phyloP scores from a whole-genome alignment of 1,140 invertebrate genomes.

The Zaprionus davidi region DNA sequence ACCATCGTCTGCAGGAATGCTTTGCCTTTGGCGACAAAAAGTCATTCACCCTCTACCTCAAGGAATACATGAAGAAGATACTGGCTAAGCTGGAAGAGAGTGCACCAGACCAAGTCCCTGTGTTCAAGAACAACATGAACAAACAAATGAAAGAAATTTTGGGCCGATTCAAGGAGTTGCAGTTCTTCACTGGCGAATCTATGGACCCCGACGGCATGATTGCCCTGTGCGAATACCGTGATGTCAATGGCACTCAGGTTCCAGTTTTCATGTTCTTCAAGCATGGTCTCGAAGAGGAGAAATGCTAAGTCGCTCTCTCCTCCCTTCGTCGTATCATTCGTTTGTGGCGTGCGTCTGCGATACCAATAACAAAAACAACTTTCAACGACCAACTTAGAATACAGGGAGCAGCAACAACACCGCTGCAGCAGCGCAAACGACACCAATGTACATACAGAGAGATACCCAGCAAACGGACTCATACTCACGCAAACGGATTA shows the following conservation, averaged over 20 bases:
- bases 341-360: constrained; percentile 6
- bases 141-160: constrained; percentile 98
- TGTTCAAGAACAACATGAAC: constrained; percentile 96
- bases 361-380: constrained; percentile 20
- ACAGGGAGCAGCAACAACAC: constrained; percentile 3
- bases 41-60: constrained; percentile 95
- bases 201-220: constrained; percentile 97
- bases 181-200: constrained; percentile 97
- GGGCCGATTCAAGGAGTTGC: constrained; percentile 95
- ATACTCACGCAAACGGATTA: constrained; percentile 70
- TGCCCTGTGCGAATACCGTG: constrained; percentile 96
- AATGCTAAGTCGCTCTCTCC: constrained; percentile 88
- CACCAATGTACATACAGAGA: constrained; percentile 26
- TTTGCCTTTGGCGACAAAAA: constrained; percentile 94
- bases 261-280: constrained; percentile 98
- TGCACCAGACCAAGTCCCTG: constrained; percentile 92
- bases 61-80: constrained; percentile 98
- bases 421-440: constrained; percentile 1
- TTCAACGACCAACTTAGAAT: constrained; percentile 25
- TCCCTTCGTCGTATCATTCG: constrained; percentile 6
- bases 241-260: constrained; percentile 91
- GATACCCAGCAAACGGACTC: constrained; percentile 23
- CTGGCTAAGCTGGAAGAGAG: constrained; percentile 92
- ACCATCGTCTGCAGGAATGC: constrained; percentile 94
- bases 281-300: constrained; percentile 97